phyloP scores from a whole-genome alignment of 2,113 vertebrate genomes.

The Corapipo altera region DNA sequence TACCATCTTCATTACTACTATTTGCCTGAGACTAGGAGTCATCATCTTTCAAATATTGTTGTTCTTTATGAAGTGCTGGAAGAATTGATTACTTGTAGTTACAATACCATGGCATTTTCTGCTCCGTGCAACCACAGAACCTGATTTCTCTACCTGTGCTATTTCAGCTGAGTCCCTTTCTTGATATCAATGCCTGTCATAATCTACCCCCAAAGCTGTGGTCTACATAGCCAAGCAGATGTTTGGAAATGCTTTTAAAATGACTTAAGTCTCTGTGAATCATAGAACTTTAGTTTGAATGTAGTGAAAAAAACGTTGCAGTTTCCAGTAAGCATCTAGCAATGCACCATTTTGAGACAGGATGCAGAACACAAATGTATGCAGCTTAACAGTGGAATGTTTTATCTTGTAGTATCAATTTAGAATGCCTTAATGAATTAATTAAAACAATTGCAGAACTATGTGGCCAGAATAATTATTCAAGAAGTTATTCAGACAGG shows the following conservation, averaged over 20 bases:
- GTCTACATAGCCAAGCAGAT: background rate
- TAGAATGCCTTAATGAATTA: background rate
- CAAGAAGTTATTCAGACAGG: background rate
- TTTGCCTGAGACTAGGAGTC: background rate
- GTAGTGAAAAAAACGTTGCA: background rate
- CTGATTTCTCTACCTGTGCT: background rate
- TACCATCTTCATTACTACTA: background rate
- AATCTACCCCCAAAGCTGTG: background rate
- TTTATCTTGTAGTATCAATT: background rate
- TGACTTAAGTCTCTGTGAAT: background rate
- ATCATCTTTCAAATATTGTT: background rate
- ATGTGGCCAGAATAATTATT: background rate
- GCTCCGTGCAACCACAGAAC: background rate
- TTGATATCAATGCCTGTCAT: background rate
- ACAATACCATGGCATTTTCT: background rate
- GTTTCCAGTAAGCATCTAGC: background rate
- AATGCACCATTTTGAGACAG: background rate
- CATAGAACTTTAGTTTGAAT: background rate
- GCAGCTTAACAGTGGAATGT: accelerated
- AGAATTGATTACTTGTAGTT: background rate
- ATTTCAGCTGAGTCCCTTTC: background rate
- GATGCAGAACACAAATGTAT: background rate
- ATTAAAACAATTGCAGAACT: background rate
- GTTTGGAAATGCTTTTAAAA: background rate
- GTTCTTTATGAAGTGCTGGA: background rate